Evolutionary conservation across 2,888 invertebrate genomes (phyloP).

Genomic region (Sisyra terminalis): DNA sequence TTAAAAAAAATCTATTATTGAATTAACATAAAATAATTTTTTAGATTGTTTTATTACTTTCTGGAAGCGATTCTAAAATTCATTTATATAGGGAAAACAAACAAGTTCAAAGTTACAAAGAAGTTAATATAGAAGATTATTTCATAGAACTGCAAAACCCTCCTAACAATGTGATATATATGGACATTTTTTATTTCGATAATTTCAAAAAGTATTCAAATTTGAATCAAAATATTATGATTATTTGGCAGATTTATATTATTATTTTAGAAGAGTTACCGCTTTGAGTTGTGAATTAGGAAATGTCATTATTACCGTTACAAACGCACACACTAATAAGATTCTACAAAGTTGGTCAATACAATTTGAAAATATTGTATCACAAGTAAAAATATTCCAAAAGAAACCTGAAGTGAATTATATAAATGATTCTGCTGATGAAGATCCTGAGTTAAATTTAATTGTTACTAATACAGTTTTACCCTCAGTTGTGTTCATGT

Average conservation of each 20-base stretch:
- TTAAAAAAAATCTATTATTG: too few relatives aligned
- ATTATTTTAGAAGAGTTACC: slow-evolving; percentile 31
- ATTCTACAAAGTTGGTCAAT: slow-evolving; percentile 32
- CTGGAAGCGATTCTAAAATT: slow-evolving; percentile 46
- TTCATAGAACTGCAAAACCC: slow-evolving; percentile 42
- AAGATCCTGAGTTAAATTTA: slow-evolving; percentile 29
- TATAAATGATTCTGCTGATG: slow-evolving; percentile 1
- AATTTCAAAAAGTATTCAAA: slow-evolving; percentile 26
- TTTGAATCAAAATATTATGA: too few relatives aligned
- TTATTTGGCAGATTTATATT: slow-evolving; percentile 4
- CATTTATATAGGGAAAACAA: slow-evolving; percentile 45
- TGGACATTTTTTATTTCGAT: slow-evolving; percentile 32
- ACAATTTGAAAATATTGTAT: slow-evolving; percentile 35
- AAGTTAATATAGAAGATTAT: slow-evolving; percentile 33
- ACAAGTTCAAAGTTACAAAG: slow-evolving; percentile 35
- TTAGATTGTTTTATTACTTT: slow-evolving; percentile 42
- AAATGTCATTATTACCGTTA: slow-evolving; percentile 32
- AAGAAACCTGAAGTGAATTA: slow-evolving; percentile 2
- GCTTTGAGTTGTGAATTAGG: slow-evolving; percentile 45
- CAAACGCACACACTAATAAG: slow-evolving; percentile 30
- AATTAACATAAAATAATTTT: slow-evolving; percentile 11
- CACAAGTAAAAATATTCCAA: slow-evolving; percentile 32
- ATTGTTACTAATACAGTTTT: slow-evolving; percentile 37
- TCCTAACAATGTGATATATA: slow-evolving; percentile 35
- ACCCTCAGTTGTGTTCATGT: slow-evolving; percentile 40